phyloP scores from a whole-genome alignment of 2,888 invertebrate genomes.

The Phortica magna region DNA sequence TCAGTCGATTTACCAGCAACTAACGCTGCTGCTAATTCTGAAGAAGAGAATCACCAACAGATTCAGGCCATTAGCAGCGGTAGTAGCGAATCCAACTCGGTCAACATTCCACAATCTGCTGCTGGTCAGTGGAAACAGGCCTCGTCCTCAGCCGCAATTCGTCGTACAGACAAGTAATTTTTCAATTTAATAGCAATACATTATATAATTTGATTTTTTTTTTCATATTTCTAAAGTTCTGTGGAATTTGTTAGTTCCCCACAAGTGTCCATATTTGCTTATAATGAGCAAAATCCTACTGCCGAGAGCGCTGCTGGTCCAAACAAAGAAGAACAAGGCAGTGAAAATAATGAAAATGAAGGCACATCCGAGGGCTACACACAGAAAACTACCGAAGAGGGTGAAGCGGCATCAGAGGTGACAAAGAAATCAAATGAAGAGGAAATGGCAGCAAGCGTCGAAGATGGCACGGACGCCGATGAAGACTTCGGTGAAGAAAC shows the following conservation, averaged over 20 bases:
- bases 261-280: conserved; percentile 84
- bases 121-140: conserved; percentile 72
- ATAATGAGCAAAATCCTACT: conserved; percentile 75
- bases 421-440: conserved; percentile 53
- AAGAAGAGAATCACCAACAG: conserved; percentile 79
- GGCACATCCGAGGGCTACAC: conserved; percentile 52
- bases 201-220: background rate
- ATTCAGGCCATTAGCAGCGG: conserved; percentile 89
- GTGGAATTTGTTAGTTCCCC: conserved; percentile 93
- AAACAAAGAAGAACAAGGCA: conserved; percentile 66
- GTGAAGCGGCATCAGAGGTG: conserved; percentile 51
- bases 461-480: conserved; percentile 75
- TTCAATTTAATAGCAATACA: background rate
- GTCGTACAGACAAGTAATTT: conserved; percentile 70
- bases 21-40: conserved; percentile 52
- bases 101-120: conserved; percentile 60
- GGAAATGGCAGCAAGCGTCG: conserved; percentile 73
- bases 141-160: conserved; percentile 65
- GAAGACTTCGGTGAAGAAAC: conserved; percentile 78
- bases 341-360: conserved; percentile 54
- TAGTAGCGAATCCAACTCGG: conserved; percentile 82
- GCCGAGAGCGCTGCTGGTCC: conserved; percentile 49
- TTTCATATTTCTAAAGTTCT: conserved; percentile 79
- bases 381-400: conserved; percentile 55
- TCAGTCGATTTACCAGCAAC: conserved; percentile 57